phyloP scores from a whole-genome alignment of 2,888 invertebrate genomes.

The Junonia oenone region DNA sequence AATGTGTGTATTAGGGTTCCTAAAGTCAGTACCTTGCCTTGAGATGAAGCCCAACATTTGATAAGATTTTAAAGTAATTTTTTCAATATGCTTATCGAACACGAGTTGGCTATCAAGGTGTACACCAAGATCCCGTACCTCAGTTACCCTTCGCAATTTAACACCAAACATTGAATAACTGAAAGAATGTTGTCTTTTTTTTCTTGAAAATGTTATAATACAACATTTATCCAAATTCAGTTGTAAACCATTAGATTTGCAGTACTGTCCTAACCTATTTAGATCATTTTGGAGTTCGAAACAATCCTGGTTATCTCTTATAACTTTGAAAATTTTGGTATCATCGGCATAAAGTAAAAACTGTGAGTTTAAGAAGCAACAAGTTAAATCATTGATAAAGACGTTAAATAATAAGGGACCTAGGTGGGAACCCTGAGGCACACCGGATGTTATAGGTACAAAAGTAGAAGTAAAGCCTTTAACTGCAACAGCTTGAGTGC shows the following conservation, averaged over 20 bases:
- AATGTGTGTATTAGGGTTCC: not conserved
- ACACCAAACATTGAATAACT: not conserved
- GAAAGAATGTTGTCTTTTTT: not conserved
- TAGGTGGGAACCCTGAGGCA: not conserved
- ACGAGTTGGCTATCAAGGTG: not conserved
- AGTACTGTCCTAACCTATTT: not conserved
- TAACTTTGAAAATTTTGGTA: not conserved
- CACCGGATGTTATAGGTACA: not conserved
- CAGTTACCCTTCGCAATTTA: not conserved
- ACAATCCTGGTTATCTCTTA: not conserved
- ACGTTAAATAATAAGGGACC: not conserved
- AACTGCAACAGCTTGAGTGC: not conserved
- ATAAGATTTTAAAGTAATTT: not conserved
- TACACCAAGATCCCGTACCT: not conserved
- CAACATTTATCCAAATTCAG: not conserved
- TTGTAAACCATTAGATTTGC: too few relatives aligned
- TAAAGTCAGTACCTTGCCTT: not conserved
- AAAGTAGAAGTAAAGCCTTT: not conserved
- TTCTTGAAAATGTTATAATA: not conserved
- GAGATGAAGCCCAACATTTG: not conserved
- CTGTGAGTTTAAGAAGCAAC: not conserved
- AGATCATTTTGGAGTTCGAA: not conserved
- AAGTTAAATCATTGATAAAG: not conserved
- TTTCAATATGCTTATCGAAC: not conserved
- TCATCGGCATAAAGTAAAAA: not conserved